phyloP scores from a whole-genome alignment of 2,113 vertebrate genomes.

The Eretmochelys imbricata region DNA sequence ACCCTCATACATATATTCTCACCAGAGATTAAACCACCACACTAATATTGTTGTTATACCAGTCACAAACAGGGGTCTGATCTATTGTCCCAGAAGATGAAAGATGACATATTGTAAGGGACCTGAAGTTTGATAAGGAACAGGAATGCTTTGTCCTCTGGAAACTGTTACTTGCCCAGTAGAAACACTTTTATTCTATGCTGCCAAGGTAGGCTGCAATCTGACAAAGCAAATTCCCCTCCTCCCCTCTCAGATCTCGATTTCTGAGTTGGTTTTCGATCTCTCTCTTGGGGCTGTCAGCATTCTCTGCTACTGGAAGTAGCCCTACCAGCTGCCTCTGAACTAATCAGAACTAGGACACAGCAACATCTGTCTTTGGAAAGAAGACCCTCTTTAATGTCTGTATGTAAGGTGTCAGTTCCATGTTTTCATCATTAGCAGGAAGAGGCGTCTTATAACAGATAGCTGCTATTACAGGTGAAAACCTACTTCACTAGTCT shows the following conservation, averaged over 20 bases:
- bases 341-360: neutral
- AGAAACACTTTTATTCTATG: neutral
- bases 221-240: neutral
- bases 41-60: neutral
- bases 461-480: neutral
- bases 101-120: neutral
- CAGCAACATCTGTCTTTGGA: neutral
- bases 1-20: neutral
- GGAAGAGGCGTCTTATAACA: neutral
- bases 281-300: neutral
- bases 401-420: conserved; percentile 1
- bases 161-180: neutral
- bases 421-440: neutral
- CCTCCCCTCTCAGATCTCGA: neutral
- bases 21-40: neutral
- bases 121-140: neutral
- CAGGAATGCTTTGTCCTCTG: neutral
- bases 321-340: neutral
- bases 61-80: neutral
- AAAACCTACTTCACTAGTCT: neutral
- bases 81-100: neutral
- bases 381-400: neutral
- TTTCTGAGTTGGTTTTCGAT: conserved; percentile 13
- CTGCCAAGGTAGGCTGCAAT: neutral
- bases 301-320: conserved; percentile 9